Percentiles rank a stretch among this genome's conserved stretches.
phyloP scores from a whole-genome alignment of 2,797 vertebrate species.

The Tamandua tetradactyla region DNA sequence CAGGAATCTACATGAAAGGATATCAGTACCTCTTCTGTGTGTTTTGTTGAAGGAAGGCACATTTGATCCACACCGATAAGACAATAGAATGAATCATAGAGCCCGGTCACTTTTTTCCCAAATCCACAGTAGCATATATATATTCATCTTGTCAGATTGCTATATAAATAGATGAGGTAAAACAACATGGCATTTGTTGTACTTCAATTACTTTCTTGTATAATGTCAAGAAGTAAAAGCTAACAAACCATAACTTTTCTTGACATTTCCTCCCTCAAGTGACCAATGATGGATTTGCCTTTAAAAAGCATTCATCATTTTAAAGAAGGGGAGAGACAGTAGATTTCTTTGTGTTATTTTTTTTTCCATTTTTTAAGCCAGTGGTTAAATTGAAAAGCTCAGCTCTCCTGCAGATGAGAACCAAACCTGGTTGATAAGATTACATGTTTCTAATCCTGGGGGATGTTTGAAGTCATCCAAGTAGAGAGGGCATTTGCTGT shows the following conservation, averaged over 20 bases:
- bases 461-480: slow-evolving; percentile 61
- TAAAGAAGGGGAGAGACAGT: slow-evolving; percentile 90
- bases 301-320: slow-evolving; percentile 94
- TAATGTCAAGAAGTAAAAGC: slow-evolving; percentile 94
- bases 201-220: slow-evolving; percentile 94
- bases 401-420: slow-evolving; percentile 83
- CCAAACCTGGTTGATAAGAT: slow-evolving; percentile 72
- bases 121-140: slow-evolving; percentile 87
- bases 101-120: slow-evolving; percentile 79
- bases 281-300: slow-evolving; percentile 93
- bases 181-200: slow-evolving; percentile 92
- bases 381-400: slow-evolving; percentile 86
- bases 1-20: not conserved
- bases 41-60: not conserved
- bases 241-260: slow-evolving; percentile 94
- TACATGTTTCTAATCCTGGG: slow-evolving; percentile 71
- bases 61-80: slow-evolving; percentile 73
- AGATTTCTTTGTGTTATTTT: slow-evolving; percentile 84
- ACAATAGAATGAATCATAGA: slow-evolving; percentile 70
- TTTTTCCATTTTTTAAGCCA: slow-evolving; percentile 78
- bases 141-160: slow-evolving; percentile 90
- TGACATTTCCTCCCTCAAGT: slow-evolving; percentile 93
- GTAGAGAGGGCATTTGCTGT: slow-evolving; percentile 56
- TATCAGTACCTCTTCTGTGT: not conserved
- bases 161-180: slow-evolving; percentile 91